Conservation (phyloP, 2,113 vertebrate genomes). For the Turnix velox region DNA sequence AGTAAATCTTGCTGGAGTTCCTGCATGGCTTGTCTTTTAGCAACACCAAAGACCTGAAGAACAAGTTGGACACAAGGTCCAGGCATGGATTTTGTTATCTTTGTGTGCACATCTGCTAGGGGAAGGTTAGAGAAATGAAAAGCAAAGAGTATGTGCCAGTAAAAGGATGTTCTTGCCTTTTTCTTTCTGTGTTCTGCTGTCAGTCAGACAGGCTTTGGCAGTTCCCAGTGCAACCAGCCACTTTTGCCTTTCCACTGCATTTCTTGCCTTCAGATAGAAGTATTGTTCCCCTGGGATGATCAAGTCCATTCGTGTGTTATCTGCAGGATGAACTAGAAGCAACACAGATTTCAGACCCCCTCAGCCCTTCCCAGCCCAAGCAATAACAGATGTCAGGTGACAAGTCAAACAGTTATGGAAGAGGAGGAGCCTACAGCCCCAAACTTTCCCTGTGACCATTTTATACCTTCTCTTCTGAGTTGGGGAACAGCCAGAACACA, state of each 20-base stretch:
- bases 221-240: constrained; percentile 95
- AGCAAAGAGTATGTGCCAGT: background rate
- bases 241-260: constrained; percentile 91
- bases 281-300: constrained; percentile 96
- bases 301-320: constrained; percentile 91
- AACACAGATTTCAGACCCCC: background rate
- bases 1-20: background rate
- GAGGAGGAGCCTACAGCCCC: background rate
- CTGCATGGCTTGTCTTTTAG: background rate
- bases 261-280: constrained; percentile 95
- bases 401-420: background rate
- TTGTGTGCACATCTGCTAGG: background rate
- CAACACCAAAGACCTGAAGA: background rate
- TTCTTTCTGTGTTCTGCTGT: constrained; percentile 92
- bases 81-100: background rate
- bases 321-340: constrained; percentile 86
- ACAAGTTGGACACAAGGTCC: background rate
- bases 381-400: background rate
- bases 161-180: constrained; percentile 78
- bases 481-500: background rate
- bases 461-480: background rate
- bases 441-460: background rate
- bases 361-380: background rate
- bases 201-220: constrained; percentile 95
- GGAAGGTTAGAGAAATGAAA: background rate